Conservation (phyloP, 2,113 vertebrate species). For the Mionectes macconnelli region DNA sequence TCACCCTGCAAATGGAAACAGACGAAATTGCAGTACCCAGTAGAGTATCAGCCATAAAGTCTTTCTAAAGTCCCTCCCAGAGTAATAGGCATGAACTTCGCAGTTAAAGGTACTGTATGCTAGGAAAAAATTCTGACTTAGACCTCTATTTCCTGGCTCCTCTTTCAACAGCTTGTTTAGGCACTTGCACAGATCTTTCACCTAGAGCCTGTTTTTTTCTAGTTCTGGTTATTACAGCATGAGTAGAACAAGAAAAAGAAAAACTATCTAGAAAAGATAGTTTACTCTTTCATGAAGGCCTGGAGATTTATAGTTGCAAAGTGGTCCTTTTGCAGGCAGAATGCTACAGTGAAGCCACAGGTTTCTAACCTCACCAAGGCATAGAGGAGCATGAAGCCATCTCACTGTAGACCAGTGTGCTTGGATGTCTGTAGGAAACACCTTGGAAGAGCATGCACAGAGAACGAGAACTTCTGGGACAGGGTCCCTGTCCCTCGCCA, state of each 20-base stretch:
- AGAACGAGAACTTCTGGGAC: background rate
- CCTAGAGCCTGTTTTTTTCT: background rate
- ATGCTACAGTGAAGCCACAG: background rate
- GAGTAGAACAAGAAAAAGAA: background rate
- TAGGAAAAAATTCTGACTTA: background rate
- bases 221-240: background rate
- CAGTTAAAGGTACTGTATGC: background rate
- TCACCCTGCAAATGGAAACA: background rate
- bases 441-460: background rate
- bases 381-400: background rate
- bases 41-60: background rate
- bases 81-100: background rate
- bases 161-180: background rate
- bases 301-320: background rate
- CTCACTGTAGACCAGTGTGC: background rate
- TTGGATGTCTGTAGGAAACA: background rate
- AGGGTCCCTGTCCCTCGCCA: background rate
- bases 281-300: background rate
- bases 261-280: background rate
- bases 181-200: background rate
- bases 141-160: background rate
- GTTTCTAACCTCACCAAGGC: background rate
- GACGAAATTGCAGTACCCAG: background rate
- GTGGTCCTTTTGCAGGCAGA: background rate
- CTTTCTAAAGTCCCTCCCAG: background rate